Percentiles rank a stretch among this genome's conserved stretches.
These are phyloP conservation scores for Thelaira solivaga DNA, from an alignment of 2,888 invertebrate species.

Conservation along the genomic window DNA sequence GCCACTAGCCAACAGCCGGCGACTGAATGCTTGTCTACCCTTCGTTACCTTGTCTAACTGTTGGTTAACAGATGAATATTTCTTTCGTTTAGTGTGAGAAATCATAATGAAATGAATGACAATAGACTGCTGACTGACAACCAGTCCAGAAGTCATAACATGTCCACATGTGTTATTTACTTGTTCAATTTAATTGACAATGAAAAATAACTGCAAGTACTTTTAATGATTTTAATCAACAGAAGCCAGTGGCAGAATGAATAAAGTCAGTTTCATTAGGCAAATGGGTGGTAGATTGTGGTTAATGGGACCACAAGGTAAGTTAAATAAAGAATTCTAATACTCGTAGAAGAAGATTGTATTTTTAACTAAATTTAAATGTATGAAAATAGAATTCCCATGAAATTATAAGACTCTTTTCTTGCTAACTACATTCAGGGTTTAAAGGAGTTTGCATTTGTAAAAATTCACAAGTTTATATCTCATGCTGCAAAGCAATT, in stretches of 20 bases:
- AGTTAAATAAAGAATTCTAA: not conserved
- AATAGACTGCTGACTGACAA: slow-evolving; percentile 16
- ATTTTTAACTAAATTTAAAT: not conserved
- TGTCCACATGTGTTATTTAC: slow-evolving; percentile 42
- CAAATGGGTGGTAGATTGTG: not conserved
- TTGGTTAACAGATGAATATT: slow-evolving; percentile 12
- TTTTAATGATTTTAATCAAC: slow-evolving; percentile 25
- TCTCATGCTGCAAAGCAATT: too few species aligned
- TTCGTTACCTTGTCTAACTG: too few species aligned
- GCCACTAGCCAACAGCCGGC: not conserved
- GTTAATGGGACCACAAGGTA: not conserved
- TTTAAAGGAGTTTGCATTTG: too few species aligned
- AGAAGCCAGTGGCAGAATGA: not conserved
- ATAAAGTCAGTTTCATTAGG: not conserved
- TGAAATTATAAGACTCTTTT: too few species aligned
- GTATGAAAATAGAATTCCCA: too few species aligned
- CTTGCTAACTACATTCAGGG: too few species aligned
- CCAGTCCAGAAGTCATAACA: slow-evolving; percentile 10
- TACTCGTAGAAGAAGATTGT: not conserved
- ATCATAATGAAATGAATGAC: not conserved
- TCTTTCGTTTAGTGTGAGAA: slow-evolving; percentile 3
- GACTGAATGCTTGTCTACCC: slow-evolving; percentile 4
- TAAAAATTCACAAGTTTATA: too few species aligned
- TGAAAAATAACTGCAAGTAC: slow-evolving; percentile 40
- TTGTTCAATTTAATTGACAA: slow-evolving; percentile 52